Conservation (phyloP, 2,113 vertebrate genomes). For the Sakesphorus luctuosus region DNA sequence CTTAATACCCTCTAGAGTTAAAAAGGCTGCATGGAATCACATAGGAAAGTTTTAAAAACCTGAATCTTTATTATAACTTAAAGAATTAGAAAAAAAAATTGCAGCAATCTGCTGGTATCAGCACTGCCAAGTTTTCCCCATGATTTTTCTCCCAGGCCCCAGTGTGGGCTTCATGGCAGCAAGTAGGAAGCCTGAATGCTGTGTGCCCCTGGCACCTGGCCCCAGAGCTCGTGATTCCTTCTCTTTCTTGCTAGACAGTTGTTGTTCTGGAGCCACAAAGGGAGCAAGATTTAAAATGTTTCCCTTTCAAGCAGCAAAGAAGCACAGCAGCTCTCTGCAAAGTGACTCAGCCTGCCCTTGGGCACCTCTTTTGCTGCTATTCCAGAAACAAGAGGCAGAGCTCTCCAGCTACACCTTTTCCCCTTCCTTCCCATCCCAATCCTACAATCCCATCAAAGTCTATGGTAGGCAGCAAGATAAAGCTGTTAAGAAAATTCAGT, state of each 20-base stretch:
- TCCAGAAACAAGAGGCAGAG: neutral
- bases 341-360: constrained; percentile 13
- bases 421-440: neutral
- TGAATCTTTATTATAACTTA: neutral
- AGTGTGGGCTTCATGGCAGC: neutral
- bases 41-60: neutral
- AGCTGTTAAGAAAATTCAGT: neutral
- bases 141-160: neutral
- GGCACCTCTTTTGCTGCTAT: neutral
- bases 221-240: neutral
- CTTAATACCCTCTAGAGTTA: neutral
- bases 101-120: neutral
- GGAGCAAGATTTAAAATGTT: neutral
- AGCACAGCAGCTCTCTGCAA: neutral
- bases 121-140: neutral
- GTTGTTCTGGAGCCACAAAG: neutral
- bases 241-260: neutral
- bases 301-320: neutral
- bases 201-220: neutral
- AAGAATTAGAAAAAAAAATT: neutral
- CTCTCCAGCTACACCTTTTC: neutral
- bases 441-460: neutral
- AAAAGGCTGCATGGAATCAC: neutral
- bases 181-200: neutral
- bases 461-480: accelerated